These are phyloP conservation scores for Halocynthia roretzi DNA, from an alignment of 23 tunicate species.

Conservation along the genomic window DNA sequence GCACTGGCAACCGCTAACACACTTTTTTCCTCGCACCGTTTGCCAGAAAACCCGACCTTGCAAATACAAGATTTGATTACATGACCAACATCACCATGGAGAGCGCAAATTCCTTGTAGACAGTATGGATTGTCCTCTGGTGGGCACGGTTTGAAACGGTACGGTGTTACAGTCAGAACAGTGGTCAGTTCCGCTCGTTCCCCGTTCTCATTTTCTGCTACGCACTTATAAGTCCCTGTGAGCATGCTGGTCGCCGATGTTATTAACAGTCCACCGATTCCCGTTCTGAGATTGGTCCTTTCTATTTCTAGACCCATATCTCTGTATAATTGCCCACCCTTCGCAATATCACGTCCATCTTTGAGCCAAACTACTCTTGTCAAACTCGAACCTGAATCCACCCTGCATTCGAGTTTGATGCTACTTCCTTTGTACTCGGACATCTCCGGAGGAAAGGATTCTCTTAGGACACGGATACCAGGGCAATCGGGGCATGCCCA, in stretches of 20 bases:
- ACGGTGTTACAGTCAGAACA: slow-evolving; percentile 20
- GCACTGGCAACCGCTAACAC: no score
- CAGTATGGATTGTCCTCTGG: slow-evolving; percentile 26
- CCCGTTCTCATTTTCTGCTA: slow-evolving; percentile 22
- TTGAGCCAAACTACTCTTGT: slow-evolving; percentile 27
- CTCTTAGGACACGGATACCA: slow-evolving; percentile 14
- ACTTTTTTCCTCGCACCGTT: slow-evolving; percentile 24
- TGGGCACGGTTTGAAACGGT: slow-evolving; percentile 7
- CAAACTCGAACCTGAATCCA: slow-evolving; percentile 27
- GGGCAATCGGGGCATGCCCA: slow-evolving; percentile 18
- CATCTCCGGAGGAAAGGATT: slow-evolving; percentile 8
- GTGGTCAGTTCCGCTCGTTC: slow-evolving; percentile 25
- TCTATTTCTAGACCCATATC: slow-evolving; percentile 9
- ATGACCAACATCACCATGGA: background rate
- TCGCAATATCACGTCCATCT: slow-evolving; percentile 15
- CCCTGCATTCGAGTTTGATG: slow-evolving; percentile 28
- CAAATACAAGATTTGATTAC: slow-evolving; percentile 19
- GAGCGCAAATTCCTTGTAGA: slow-evolving; percentile 40
- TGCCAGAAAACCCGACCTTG: slow-evolving; percentile 19
- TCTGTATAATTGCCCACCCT: slow-evolving; percentile 6
- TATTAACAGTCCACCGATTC: no score
- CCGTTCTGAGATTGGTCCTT: background rate
- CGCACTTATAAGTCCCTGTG: slow-evolving; percentile 43
- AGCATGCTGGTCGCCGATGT: slow-evolving; percentile 28
- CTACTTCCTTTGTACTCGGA: slow-evolving; percentile 22